A percentile compares a stretch with the other conserved stretches of the same genome.
These are phyloP conservation scores for Thalpophila matura DNA, from an alignment of 2,888 invertebrate species.

Conservation along the genomic window DNA sequence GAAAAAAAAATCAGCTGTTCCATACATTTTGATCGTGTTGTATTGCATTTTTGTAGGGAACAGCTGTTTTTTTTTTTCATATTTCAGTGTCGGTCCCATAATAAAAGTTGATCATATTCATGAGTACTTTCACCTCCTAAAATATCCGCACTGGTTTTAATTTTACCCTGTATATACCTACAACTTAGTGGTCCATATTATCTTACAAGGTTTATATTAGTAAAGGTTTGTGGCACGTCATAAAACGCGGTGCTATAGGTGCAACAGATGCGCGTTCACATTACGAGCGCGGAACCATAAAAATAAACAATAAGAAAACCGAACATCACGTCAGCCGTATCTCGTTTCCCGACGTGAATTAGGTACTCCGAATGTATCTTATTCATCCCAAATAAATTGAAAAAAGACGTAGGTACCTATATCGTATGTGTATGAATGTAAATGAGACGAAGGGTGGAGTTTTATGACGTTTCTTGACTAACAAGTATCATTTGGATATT, in stretches of 20 bases:
- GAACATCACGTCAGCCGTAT: constrained; percentile 32
- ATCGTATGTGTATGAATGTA: constrained; percentile 10
- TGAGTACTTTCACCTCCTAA: too few relatives aligned
- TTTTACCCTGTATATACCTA: too few relatives aligned
- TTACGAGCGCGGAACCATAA: constrained; percentile 59
- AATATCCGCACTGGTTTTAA: too few relatives aligned
- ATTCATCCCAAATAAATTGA: constrained; percentile 47
- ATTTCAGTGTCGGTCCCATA: too few relatives aligned
- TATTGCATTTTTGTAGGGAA: too few relatives aligned
- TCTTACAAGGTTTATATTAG: constrained; percentile 20
- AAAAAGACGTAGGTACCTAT: constrained; percentile 16
- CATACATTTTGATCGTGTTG: too few relatives aligned
- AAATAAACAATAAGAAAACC: constrained; percentile 64
- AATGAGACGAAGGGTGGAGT: constrained; percentile 4
- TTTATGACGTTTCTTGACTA: not conserved
- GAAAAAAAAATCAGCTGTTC: too few relatives aligned
- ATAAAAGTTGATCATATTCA: too few relatives aligned
- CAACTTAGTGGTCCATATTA: constrained; percentile 18
- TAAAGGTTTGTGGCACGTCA: constrained; percentile 48
- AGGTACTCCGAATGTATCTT: constrained; percentile 25
- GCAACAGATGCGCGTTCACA: constrained; percentile 50
- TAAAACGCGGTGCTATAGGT: constrained; percentile 45
- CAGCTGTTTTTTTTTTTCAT: too few relatives aligned
- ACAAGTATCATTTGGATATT: not conserved
- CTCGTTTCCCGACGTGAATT: constrained; percentile 31